Percentiles rank a stretch among this genome's conserved stretches.
These are phyloP conservation scores for Tiliacea citrago DNA, from an alignment of 2,888 invertebrate genomes.

Conservation along the genomic window DNA sequence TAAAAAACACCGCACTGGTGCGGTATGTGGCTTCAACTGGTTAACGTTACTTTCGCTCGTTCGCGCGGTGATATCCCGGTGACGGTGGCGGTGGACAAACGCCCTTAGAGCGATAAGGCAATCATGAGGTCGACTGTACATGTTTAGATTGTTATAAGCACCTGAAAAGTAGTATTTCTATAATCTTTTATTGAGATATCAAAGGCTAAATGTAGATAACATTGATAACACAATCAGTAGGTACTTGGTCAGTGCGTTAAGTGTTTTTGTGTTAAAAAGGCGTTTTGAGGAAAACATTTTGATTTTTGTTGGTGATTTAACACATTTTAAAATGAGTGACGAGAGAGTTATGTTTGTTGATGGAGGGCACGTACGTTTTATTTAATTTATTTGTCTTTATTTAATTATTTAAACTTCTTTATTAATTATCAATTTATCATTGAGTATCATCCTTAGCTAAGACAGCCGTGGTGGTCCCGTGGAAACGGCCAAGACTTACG, in stretches of 20 bases:
- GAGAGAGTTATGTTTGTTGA: slow-evolving; percentile 20
- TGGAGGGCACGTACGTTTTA: slow-evolving; percentile 18
- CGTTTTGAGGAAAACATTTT: not conserved
- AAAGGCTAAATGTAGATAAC: slow-evolving; percentile 1
- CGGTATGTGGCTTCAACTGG: no score
- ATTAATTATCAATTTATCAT: no score
- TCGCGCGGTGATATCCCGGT: not conserved
- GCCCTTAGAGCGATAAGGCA: not conserved
- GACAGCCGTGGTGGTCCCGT: no score
- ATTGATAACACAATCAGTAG: slow-evolving; percentile 25
- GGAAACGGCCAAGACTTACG: no score
- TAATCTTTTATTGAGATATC: slow-evolving; percentile 12
- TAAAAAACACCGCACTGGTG: no score
- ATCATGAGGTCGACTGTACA: not conserved
- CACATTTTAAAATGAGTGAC: slow-evolving; percentile 21
- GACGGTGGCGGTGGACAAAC: not conserved
- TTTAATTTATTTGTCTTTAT: not conserved
- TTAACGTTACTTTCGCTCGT: no score
- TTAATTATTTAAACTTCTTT: no score
- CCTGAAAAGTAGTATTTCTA: slow-evolving; percentile 7
- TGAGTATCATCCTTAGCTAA: no score
- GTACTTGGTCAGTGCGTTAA: slow-evolving; percentile 16
- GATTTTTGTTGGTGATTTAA: not conserved
- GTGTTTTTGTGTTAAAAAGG: not conserved
- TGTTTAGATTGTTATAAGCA: not conserved